Evolutionary conservation across 2,888 invertebrate species (phyloP), one percentile per base, ranked within the genome.

Genomic region (Pyrochroa serraticornis): DNA sequence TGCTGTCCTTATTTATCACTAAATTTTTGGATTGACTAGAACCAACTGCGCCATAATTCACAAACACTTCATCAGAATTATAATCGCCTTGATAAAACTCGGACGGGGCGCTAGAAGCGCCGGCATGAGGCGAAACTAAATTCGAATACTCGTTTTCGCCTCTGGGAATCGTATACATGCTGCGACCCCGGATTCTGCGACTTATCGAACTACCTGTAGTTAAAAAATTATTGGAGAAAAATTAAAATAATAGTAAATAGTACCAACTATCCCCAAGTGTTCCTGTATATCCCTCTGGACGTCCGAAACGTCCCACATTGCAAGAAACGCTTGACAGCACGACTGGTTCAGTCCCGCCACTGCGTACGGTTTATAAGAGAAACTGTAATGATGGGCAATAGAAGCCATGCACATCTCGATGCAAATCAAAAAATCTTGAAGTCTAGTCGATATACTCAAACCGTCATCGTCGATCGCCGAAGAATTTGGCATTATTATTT

Each of bases 401-500:
- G 97, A 95, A 14, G 97, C 97, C 70, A 97, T 78, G 77, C 97
- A 96, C 97, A 97, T 97, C 83, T 97, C 97, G 73, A 97, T 93
- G 77, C 97, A 97, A 67, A 97, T 95, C 52, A 95, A 81, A 80
- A 97, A 96, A 81, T 97, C 93, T 85, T 93, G 93, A 65, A 96
- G 78, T 76, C 91, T 89, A 47, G 91, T 90, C 50, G 95, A 91
- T 72, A 93, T 86, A 72, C 88, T 86, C 73, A 89, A 87, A 57
- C 88, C 84, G 51, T 85, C 82, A 68, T 89, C 86, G 51, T 86
- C 84, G 45, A 87, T 85, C 61, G 46, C 14, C 3, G 88, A 86
- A 77, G 91, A 90, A 69, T 89, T 86, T 65, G 87, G 85, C 57
- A 89, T 88, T 75, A 97, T 92, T 32, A 91, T 86, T 42, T 89